A percentile compares a stretch with the other conserved stretches of the same genome.
Evolutionary conservation across 2,888 invertebrate genomes (phyloP).

Genomic region (Scaptomyza cyrtandrae): DNA sequence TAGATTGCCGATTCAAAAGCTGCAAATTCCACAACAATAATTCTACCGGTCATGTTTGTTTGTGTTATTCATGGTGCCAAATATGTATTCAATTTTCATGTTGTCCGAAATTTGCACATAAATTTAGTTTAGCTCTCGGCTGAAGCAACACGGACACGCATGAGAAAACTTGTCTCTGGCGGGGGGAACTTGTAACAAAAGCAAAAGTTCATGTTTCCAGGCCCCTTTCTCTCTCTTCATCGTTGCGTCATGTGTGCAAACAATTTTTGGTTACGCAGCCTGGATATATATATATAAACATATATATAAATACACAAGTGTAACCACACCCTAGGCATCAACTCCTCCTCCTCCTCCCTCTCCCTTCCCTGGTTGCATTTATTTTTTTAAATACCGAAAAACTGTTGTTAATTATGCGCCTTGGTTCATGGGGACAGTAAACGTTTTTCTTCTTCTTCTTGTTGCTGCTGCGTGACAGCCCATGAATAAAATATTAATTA

Average conservation of each 20-base stretch:
- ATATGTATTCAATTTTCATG: conserved; percentile 59
- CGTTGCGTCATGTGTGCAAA: conserved; percentile 49
- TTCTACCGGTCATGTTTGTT: background rate
- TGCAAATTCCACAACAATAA: background rate
- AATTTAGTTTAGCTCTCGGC: conserved; percentile 55
- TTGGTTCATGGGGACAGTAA: conserved; percentile 43
- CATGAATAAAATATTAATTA: conserved; percentile 75
- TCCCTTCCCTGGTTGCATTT: conserved; percentile 31
- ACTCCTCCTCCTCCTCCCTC: background rate
- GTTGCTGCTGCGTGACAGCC: conserved; percentile 13
- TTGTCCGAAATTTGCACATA: conserved; percentile 46
- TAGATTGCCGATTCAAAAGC: conserved; percentile 1
- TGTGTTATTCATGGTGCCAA: conserved; percentile 23
- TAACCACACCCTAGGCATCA: conserved; percentile 33
- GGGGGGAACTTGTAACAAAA: conserved; percentile 13
- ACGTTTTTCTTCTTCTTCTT: conserved; percentile 6
- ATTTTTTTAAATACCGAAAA: conserved; percentile 64
- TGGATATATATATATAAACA: background rate
- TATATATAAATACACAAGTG: background rate
- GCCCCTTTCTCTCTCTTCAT: background rate
- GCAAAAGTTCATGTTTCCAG: conserved; percentile 4
- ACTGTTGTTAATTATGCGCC: conserved; percentile 69
- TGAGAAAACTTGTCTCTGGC: conserved; percentile 35
- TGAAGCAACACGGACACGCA: background rate
- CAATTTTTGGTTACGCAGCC: conserved; percentile 10